Conservation (phyloP, 2,888 invertebrate genomes). For the Melinaea marsaeus region DNA sequence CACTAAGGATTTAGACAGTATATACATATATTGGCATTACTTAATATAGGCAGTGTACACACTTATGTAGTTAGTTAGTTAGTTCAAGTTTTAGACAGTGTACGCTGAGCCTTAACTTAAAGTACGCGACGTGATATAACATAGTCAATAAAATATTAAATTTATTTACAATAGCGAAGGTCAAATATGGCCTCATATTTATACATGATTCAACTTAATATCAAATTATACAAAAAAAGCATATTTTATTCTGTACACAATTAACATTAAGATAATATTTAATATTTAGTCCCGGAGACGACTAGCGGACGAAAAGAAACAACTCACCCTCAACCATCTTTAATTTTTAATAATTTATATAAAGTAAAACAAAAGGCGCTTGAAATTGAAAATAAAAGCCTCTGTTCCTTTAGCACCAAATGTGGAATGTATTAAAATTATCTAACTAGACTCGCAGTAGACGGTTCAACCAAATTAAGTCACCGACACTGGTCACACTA, state of each 20-base stretch:
- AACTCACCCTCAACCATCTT: neutral
- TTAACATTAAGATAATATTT: neutral
- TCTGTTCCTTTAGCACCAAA: conserved; percentile 69
- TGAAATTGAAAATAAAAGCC: conserved; percentile 30
- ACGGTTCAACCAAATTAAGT: neutral
- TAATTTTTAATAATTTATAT: neutral
- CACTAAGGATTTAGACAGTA: conserved; percentile 1
- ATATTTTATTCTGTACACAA: neutral
- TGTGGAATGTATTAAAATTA: conserved; percentile 62
- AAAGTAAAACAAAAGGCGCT: neutral
- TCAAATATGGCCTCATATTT: conserved; percentile 1
- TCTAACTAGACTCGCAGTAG: conserved; percentile 44
- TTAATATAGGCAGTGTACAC: neutral
- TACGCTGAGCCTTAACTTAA: neutral
- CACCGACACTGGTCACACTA: neutral
- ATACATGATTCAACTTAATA: conserved; percentile 2
- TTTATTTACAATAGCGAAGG: neutral
- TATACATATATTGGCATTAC: conserved; percentile 8
- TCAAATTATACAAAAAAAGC: neutral
- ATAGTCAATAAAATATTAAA: neutral
- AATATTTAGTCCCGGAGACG: neutral
- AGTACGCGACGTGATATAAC: neutral
- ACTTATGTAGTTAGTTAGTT: too few species aligned
- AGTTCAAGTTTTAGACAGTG: neutral
- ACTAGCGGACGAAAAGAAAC: neutral